These are phyloP conservation scores for Aelia acuminata DNA, from an alignment of 2,888 invertebrate genomes.

Conservation along the genomic window DNA sequence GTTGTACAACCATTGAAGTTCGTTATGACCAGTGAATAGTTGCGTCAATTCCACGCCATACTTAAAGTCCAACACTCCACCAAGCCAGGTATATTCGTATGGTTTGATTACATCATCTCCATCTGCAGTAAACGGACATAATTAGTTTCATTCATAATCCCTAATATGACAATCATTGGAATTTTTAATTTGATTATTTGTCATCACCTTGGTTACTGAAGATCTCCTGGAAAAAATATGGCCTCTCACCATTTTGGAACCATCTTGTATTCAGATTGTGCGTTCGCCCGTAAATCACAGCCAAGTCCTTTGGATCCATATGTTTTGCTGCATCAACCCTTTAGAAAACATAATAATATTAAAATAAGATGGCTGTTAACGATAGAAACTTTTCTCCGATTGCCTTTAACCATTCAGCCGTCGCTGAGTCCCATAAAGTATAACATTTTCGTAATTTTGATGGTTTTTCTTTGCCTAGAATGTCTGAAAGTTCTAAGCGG, in stretches of 20 bases:
- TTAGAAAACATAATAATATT: no score
- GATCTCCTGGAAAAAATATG: constrained; percentile 83
- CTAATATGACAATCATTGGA: not conserved
- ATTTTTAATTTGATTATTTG: not conserved
- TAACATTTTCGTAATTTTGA: no score
- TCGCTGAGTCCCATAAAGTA: no score
- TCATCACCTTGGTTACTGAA: constrained; percentile 76
- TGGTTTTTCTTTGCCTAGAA: no score
- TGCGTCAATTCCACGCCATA: constrained; percentile 74
- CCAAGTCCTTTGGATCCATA: constrained; percentile 83
- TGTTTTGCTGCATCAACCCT: constrained; percentile 85
- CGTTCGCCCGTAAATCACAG: constrained; percentile 76
- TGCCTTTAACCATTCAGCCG: no score
- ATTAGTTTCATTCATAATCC: not conserved
- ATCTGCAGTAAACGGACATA: constrained; percentile 63
- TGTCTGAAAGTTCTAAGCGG: no score
- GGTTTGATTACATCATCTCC: constrained; percentile 70
- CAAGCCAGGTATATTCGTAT: constrained; percentile 70
- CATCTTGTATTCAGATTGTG: constrained; percentile 75
- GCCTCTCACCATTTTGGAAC: constrained; percentile 69
- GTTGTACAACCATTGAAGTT: constrained; percentile 76
- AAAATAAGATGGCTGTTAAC: no score
- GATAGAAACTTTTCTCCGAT: no score
- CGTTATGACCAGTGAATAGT: constrained; percentile 75
- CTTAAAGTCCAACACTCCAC: constrained; percentile 85